Evolutionary conservation across 2,113 vertebrate genomes (phyloP).

Genomic region (Anthoscopus minutus): DNA sequence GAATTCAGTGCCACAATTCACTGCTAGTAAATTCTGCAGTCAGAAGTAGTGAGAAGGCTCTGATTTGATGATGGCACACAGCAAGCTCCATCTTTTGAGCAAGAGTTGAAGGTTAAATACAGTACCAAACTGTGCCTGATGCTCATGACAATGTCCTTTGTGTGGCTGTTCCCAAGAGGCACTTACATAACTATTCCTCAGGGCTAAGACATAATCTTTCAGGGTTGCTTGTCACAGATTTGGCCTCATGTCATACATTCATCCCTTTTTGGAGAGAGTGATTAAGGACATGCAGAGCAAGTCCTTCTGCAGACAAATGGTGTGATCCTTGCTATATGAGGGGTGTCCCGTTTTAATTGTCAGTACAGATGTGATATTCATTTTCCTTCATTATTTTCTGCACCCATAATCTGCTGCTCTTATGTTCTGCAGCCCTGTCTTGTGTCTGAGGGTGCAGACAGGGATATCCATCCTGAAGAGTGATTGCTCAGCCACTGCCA

Average conservation of each 20-base stretch:
- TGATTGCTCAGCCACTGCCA: background rate
- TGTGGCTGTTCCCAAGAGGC: background rate
- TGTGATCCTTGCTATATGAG: conserved; percentile 44
- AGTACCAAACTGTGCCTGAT: background rate
- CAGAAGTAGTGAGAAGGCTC: background rate
- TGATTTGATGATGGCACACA: background rate
- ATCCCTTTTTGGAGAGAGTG: background rate
- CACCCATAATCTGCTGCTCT: background rate
- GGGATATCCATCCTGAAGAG: conserved; percentile 41
- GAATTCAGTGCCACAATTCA: no score
- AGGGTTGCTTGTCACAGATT: conserved; percentile 27
- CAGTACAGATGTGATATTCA: conserved; percentile 30
- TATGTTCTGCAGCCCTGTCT: background rate
- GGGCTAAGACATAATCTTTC: background rate
- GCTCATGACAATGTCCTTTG: background rate
- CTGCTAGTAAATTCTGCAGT: background rate
- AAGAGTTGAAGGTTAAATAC: background rate
- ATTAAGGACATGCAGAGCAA: background rate
- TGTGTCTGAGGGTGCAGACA: background rate
- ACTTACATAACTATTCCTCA: background rate
- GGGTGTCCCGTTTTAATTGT: conserved; percentile 34
- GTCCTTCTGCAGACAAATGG: conserved; percentile 42
- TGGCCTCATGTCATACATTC: background rate
- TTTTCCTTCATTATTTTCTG: conserved; percentile 34
- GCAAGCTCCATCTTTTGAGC: background rate